Evolutionary conservation across 2,113 vertebrate species (phyloP), one percentile per base, ranked within the genome.

Genomic region (Rhineura floridana): DNA sequence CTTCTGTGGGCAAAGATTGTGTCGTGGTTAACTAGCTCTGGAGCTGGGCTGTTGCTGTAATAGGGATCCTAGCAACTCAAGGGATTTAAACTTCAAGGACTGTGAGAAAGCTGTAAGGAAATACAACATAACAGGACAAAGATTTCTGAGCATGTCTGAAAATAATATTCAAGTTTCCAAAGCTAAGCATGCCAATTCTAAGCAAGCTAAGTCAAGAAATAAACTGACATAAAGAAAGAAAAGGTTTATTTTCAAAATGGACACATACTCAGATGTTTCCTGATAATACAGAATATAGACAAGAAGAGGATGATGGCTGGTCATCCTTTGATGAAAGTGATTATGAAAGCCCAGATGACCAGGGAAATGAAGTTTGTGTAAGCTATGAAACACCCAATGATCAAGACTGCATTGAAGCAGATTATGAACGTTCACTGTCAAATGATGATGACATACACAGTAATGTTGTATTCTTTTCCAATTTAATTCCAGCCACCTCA

Each of bases 101-200:
- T 99, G 98, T 91, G 98, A 99, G 81, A 99, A 98, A 93, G 96
- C 97, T 0, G 97, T 98, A 65, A 90, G 94, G 91, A 98, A 98
- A 90, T 72, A 97, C 92, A 95, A 93, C 84, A 99, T 99, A 65
- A 97, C 89, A 2, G 98, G 98, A 6, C 95, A 96, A 52, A 97
- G 98, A 84, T 99, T 99, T 92, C 93, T 99, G 98, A 98, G 97
- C 87, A 96, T 99, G 97, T 98, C 97, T 63, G 98, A 98, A 63
- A 99, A 98, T 48, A 98, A 99, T 92, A 97, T 99, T 46, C 98
- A 98, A 97, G 90, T 99, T 99, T 89, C 98, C 98, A 39, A 98
- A 98, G 92, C 95, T 98, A 89, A 96, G 97, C 75, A 94, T 98
- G n/a, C 98, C 98, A n/a, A n/a, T n/a, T n/a, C n/a, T n/a, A n/a